Conservation (phyloP, 2,797 vertebrate genomes). For the Morelia viridis region DNA sequence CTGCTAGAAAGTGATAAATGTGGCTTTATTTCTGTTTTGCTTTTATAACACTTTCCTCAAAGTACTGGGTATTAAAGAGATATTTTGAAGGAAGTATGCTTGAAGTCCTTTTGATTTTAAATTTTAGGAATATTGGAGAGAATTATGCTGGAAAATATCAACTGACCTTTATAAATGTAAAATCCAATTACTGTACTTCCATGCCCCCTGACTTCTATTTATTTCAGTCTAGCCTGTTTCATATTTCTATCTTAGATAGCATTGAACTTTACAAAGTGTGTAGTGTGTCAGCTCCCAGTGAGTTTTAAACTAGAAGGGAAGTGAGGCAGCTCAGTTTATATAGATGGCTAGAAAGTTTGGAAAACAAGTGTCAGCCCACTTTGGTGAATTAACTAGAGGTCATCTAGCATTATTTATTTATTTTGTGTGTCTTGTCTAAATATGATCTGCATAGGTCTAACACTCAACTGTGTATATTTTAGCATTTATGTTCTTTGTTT, state of each 20-base stretch:
- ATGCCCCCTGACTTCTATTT: neutral
- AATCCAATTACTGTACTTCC: conserved; percentile 1
- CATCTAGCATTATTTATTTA: neutral
- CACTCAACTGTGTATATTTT: neutral
- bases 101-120: neutral
- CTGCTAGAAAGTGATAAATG: neutral
- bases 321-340: neutral
- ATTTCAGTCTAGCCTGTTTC: neutral
- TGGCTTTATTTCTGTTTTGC: neutral
- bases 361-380: neutral
- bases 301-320: neutral
- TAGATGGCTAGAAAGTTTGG: neutral
- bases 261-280: conserved; percentile 5
- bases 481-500: conserved; percentile 1
- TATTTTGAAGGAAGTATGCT: neutral
- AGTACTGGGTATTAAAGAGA: neutral
- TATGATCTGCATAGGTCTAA: neutral
- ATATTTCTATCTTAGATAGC: conserved; percentile 2
- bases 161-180: conserved; percentile 23
- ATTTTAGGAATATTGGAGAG: neutral
- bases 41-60: neutral
- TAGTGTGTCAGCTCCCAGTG: neutral
- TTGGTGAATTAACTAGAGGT: neutral
- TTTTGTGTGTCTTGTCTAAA: neutral
- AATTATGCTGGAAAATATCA: neutral